phyloP scores from a whole-genome alignment of 2,797 vertebrate genomes.

The Clarias pachynema region DNA sequence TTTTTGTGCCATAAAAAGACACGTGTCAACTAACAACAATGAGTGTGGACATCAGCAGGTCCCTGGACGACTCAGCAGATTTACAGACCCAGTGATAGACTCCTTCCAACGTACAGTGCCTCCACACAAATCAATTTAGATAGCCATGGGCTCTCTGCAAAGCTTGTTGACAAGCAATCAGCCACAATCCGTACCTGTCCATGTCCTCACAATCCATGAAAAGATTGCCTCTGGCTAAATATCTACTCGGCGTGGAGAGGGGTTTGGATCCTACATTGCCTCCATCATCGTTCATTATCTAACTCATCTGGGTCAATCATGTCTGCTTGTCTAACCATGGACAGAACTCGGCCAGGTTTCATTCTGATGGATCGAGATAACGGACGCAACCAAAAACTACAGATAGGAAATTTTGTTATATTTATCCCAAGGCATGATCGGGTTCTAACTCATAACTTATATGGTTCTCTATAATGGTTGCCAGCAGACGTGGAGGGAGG shows the following conservation, averaged over 20 bases:
- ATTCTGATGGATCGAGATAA: conserved; percentile 47
- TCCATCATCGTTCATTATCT: conserved; percentile 37
- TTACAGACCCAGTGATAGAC: not conserved
- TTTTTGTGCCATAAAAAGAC: not conserved
- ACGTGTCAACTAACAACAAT: not conserved
- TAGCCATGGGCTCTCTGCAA: conserved; percentile 23
- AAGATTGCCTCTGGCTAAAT: conserved; percentile 18
- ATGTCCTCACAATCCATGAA: not conserved
- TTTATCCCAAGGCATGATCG: conserved; percentile 25
- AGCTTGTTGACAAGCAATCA: conserved; percentile 34
- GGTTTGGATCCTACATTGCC: conserved; percentile 25
- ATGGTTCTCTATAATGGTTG: conserved; percentile 19
- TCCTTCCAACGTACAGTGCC: not conserved
- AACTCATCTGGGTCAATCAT: conserved; percentile 37
- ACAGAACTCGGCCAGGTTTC: conserved; percentile 21
- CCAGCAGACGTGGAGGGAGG: not conserved
- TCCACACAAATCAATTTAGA: conserved; percentile 13
- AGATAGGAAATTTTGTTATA: conserved; percentile 33
- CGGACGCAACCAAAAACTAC: conserved; percentile 13
- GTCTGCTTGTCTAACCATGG: conserved; percentile 33
- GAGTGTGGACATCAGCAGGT: not conserved
- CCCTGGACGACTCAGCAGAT: conserved; percentile 1
- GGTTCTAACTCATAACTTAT: conserved; percentile 10
- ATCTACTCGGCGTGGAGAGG: conserved; percentile 8
- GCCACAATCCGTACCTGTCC: conserved; percentile 3